Conservation (phyloP, 2,113 vertebrate genomes). For the Lepus timidus region DNA sequence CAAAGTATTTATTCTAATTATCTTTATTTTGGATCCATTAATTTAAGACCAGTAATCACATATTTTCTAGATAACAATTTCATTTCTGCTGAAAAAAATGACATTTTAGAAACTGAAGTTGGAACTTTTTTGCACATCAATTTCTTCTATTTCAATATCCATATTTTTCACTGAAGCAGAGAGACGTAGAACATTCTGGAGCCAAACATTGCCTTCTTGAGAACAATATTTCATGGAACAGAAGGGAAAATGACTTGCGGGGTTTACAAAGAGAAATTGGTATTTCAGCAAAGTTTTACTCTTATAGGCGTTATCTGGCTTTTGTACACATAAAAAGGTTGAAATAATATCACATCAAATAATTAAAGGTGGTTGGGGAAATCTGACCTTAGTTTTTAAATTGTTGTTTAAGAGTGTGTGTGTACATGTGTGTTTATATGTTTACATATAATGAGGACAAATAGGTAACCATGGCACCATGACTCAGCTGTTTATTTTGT, state of each 20-base stretch:
- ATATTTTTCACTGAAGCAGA: background rate
- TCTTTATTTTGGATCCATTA: slow-evolving; percentile 46
- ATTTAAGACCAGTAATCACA: slow-evolving; percentile 32
- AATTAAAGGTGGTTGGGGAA: background rate
- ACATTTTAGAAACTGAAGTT: slow-evolving; percentile 52
- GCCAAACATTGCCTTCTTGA: slow-evolving; percentile 9
- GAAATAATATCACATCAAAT: slow-evolving; percentile 21
- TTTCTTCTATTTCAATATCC: slow-evolving; percentile 16
- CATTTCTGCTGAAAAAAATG: slow-evolving; percentile 48
- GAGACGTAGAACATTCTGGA: background rate
- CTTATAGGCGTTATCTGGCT: background rate
- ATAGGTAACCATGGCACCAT: background rate
- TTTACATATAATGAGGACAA: background rate
- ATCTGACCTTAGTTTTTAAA: background rate
- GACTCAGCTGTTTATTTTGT: background rate
- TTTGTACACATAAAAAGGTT: background rate
- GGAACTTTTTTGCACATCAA: background rate
- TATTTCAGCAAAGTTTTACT: slow-evolving; percentile 50
- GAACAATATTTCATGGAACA: slow-evolving; percentile 59
- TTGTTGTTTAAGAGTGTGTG: background rate
- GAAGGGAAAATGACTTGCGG: slow-evolving; percentile 69
- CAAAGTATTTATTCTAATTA: slow-evolving; percentile 44
- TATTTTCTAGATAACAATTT: slow-evolving; percentile 18
- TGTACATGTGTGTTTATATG: background rate
- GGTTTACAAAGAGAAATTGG: slow-evolving; percentile 56